These are phyloP conservation scores for Dendrolimus houi DNA, from an alignment of 2,888 invertebrate species.

Conservation along the genomic window DNA sequence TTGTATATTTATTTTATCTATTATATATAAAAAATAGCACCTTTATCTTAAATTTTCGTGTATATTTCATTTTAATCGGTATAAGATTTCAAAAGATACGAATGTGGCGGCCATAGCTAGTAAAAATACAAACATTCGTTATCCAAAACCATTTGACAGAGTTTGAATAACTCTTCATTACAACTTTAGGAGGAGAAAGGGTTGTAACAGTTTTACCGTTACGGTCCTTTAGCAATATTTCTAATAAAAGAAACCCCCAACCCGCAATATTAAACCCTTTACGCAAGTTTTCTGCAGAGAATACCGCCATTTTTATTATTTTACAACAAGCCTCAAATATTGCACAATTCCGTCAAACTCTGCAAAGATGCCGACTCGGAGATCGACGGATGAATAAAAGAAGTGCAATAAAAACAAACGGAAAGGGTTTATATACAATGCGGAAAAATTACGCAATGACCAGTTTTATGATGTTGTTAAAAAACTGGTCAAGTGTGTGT, in stretches of 20 bases:
- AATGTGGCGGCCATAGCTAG: too few species aligned
- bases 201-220: constrained; percentile 53
- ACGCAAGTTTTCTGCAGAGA: constrained; percentile 63
- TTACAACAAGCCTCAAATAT: constrained; percentile 54
- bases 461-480: constrained; percentile 50
- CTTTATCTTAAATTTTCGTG: too few species aligned
- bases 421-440: constrained; percentile 71
- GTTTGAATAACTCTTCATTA: neutral
- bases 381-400: constrained; percentile 41
- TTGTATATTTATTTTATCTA: too few species aligned
- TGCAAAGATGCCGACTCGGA: constrained; percentile 61
- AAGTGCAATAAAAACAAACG: constrained; percentile 69
- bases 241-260: constrained; percentile 54
- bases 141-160: constrained; percentile 10
- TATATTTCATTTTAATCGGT: too few species aligned
- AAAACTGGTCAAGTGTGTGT: constrained; percentile 21
- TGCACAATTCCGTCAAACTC: constrained; percentile 59
- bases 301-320: constrained; percentile 70
- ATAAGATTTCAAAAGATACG: too few species aligned
- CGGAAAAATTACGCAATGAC: constrained; percentile 72
- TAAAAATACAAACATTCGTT: too few species aligned
- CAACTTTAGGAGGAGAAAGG: constrained; percentile 32
- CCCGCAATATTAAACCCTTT: constrained; percentile 64
- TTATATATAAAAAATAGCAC: too few species aligned
- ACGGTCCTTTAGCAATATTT: constrained; percentile 36